Evolutionary conservation across 2,113 vertebrate genomes (phyloP), one percentile per base, ranked within the genome.

Genomic region (Strigops habroptila): DNA sequence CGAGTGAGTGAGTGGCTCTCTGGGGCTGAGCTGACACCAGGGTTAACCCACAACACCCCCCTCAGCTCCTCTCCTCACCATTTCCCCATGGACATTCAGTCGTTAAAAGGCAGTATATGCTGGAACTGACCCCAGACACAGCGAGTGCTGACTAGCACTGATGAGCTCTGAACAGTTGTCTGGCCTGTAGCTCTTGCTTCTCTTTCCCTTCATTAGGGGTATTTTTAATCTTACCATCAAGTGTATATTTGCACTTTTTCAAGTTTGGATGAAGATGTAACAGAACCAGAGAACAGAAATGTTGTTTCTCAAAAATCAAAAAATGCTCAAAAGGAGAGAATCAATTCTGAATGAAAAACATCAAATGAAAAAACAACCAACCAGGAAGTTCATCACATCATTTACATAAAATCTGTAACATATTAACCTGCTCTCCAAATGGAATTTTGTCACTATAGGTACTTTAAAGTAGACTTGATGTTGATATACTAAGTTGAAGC

Each of bases 281-380:
- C 12, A 85, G 24, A 90, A 73, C 7, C 8, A 2, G 21, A 76
- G 18, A 51, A 90, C 3, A 65, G 33, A 85, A 91, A 69, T 69
- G 17, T n/a, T 52, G 27, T 35, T 82, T 73, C 48, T 52, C 67
- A 82, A 82, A 86, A 67, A 64, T 18, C 59, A 55, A 64, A 77
- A 91, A 88, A 44, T 9, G 7, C 23, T 76, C n/a, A 79, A 60
- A 25, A 51, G 6, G 7, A 75, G 60, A 14, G 62, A 35, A 73
- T 28, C 3, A 62, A 37, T 57, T 71, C 25, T 33, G n/a, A 92
- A 70, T 43, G 1, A 10, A 68, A 79, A 55, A 23, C 51, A 8
- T 1, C 15, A 30, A 39, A 8, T 21, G 18, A 39, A 82, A 25
- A 71, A 55, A 6, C 7, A 41, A 4, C 1, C 2, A 1, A 12